Conservation (phyloP, 2,888 invertebrate species). For the Luffia ferchaultella region DNA sequence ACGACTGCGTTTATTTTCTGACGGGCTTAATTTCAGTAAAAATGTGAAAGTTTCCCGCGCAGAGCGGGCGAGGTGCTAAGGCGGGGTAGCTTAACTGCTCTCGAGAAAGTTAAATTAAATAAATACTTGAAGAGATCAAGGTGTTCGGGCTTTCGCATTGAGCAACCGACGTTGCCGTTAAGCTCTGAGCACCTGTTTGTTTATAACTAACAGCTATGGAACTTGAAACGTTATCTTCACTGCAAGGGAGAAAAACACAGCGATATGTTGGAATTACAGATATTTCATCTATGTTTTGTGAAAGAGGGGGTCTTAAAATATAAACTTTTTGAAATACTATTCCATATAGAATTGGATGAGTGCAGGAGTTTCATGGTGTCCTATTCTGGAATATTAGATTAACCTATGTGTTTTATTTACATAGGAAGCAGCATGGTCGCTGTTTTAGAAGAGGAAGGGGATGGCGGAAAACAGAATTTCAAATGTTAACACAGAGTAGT, state of each 20-base stretch:
- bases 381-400: no score
- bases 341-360: no score
- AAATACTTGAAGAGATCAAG: conserved; percentile 1
- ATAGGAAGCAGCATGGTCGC: no score
- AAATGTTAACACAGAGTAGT: neutral
- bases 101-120: conserved; percentile 1
- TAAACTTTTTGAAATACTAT: no score
- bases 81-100: neutral
- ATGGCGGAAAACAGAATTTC: neutral
- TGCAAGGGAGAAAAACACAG: neutral
- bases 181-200: no score
- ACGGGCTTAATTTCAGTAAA: neutral
- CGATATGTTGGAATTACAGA: no score
- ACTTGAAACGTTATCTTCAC: neutral
- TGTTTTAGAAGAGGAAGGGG: no score
- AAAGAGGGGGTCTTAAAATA: no score
- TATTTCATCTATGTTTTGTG: no score
- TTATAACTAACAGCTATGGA: neutral
- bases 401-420: no score
- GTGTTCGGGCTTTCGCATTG: neutral
- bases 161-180: neutral
- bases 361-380: no score
- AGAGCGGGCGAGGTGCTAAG: neutral
- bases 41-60: neutral
- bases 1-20: neutral